A percentile compares a stretch with the other conserved stretches of the same genome.
Conservation (phyloP, 2,797 vertebrate species). For the Holocentrus rufus region DNA sequence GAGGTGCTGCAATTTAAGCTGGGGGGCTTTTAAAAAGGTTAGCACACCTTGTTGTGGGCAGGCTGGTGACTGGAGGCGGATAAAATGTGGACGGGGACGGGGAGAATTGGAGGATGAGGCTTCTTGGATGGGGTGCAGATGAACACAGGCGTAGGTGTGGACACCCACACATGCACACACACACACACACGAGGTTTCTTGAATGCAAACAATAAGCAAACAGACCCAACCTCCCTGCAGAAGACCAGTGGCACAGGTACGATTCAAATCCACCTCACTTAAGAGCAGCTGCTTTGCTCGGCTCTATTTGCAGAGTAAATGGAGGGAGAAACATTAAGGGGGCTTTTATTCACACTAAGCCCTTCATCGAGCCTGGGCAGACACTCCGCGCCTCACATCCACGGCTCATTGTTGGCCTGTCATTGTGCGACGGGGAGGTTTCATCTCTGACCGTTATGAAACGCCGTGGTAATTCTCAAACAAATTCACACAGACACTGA, state of each 20-base stretch:
- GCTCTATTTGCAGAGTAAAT: constrained; percentile 44
- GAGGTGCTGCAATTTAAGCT: constrained; percentile 27
- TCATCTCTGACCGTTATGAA: constrained; percentile 19
- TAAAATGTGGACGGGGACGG: constrained; percentile 3
- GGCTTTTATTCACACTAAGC: constrained; percentile 36
- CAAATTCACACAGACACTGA: constrained; percentile 15
- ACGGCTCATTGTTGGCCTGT: constrained; percentile 51
- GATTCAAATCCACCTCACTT: constrained; percentile 28
- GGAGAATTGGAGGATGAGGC: constrained; percentile 25
- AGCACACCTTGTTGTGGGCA: constrained; percentile 21
- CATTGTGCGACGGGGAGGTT: constrained; percentile 42
- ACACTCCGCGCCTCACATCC: constrained; percentile 21
- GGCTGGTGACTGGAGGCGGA: constrained; percentile 7
- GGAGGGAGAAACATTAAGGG: constrained; percentile 57
- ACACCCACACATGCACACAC: constrained; percentile 1
- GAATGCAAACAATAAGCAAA: constrained; percentile 16
- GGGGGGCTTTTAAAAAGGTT: constrained; percentile 52
- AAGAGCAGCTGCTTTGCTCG: constrained; percentile 26
- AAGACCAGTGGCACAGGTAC: constrained; percentile 3
- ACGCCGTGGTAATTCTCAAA: constrained; percentile 31
- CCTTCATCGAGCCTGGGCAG: constrained; percentile 31
- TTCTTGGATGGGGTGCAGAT: constrained; percentile 17
- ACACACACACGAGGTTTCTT: constrained; percentile 4
- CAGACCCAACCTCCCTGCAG: constrained; percentile 14
- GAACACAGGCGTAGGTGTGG: background rate